phyloP scores from a whole-genome alignment of 2,888 invertebrate genomes.

The Scrobipalpa atriplicella region DNA sequence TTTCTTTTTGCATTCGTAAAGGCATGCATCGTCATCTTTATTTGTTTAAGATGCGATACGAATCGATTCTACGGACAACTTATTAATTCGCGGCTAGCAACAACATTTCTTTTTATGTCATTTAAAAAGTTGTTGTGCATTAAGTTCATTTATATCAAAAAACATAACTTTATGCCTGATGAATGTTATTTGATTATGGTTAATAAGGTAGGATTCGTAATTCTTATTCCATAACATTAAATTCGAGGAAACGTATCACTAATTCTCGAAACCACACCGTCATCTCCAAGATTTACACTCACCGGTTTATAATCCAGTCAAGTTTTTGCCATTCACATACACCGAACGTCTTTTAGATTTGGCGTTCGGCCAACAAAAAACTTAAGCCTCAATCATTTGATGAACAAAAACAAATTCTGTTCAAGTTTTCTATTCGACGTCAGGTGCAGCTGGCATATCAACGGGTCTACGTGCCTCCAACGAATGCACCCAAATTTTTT shows the following conservation, averaged over 20 bases:
- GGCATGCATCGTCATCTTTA: neutral
- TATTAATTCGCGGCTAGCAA: no score
- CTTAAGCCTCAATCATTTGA: constrained; percentile 7
- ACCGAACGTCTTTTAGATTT: neutral
- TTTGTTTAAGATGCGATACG: no score
- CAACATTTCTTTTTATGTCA: no score
- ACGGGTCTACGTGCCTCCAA: constrained; percentile 47
- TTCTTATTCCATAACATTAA: neutral
- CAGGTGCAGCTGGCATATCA: constrained; percentile 45
- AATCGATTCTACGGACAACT: no score
- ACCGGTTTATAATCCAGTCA: neutral
- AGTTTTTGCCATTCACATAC: neutral
- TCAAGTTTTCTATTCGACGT: constrained; percentile 42
- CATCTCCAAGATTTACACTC: neutral
- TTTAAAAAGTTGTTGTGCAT: neutral
- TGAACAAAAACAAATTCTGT: constrained; percentile 35
- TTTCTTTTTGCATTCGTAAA: neutral
- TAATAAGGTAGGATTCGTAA: neutral
- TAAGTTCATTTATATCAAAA: neutral
- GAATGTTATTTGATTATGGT: no score
- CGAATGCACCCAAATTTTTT: constrained; percentile 39
- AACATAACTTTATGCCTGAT: no score
- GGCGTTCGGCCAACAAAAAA: constrained; percentile 4
- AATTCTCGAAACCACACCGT: constrained; percentile 39
- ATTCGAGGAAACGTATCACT: constrained; percentile 38